Conservation (phyloP, 2,888 invertebrate genomes). For the Cyclophora albipunctata region DNA sequence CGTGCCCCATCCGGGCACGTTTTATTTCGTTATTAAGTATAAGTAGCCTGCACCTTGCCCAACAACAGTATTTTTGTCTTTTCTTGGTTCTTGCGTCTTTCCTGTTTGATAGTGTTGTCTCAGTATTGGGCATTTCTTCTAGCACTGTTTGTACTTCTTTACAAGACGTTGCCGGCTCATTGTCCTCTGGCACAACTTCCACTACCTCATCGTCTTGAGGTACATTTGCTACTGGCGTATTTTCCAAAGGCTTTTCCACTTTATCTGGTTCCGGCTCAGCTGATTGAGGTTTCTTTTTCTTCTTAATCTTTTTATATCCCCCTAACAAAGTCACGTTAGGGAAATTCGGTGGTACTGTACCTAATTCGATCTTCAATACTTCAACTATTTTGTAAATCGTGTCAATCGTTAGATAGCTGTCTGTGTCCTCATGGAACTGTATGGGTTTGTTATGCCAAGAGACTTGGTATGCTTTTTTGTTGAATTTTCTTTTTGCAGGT, state of each 20-base stretch:
- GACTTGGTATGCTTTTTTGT: too few relatives aligned
- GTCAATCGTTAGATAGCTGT: too few relatives aligned
- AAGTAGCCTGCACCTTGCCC: constrained; percentile 28
- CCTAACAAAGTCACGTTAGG: too few relatives aligned
- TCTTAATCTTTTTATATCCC: constrained; percentile 1
- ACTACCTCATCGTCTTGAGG: neutral
- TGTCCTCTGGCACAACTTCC: neutral
- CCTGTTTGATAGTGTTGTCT: neutral
- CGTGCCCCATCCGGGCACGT: constrained; percentile 14
- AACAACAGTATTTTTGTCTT: constrained; percentile 34
- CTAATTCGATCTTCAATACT: too few relatives aligned
- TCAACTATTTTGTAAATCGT: too few relatives aligned
- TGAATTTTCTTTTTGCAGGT: neutral
- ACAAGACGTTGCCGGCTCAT: neutral
- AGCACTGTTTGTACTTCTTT: too few relatives aligned
- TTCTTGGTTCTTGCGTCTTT: neutral
- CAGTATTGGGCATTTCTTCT: neutral
- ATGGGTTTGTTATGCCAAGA: too few relatives aligned
- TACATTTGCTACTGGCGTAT: neutral
- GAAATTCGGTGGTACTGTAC: too few relatives aligned
- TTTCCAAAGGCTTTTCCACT: constrained; percentile 7
- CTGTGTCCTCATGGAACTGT: too few relatives aligned
- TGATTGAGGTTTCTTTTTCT: constrained; percentile 2
- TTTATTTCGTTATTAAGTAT: constrained; percentile 7
- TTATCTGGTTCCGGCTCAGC: neutral